phyloP scores from a whole-genome alignment of 1,140 invertebrate genomes.

The Bradynema listronoti region DNA sequence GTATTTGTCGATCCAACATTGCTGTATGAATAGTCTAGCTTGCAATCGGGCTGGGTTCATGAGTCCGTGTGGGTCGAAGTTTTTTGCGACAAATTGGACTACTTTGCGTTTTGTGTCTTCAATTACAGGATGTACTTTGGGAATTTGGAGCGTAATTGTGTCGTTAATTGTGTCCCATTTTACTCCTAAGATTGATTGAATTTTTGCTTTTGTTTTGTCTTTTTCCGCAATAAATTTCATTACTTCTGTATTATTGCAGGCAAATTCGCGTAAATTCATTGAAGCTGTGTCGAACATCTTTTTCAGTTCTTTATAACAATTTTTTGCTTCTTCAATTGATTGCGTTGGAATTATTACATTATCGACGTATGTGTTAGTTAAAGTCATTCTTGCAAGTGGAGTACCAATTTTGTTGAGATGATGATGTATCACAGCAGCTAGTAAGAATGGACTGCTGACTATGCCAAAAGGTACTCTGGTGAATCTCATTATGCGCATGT shows the following conservation, averaged over 20 bases:
- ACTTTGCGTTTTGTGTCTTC: no score
- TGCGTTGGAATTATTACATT: conserved; percentile 18
- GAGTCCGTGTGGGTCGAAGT: no score
- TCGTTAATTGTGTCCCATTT: no score
- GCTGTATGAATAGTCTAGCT: no score
- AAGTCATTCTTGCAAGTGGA: background rate
- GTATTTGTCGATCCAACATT: no score
- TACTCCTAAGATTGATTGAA: no score
- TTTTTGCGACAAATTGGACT: no score
- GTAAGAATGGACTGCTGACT: conserved; percentile 18
- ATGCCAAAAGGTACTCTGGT: conserved; percentile 29
- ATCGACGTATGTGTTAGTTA: conserved; percentile 32
- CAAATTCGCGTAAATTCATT: conserved; percentile 39
- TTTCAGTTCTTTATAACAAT: conserved; percentile 1
- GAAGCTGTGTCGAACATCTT: conserved; percentile 15
- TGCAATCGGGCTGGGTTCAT: no score
- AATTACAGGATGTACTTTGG: no score
- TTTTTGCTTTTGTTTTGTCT: no score
- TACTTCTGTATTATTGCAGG: conserved; percentile 14
- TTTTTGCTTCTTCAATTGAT: conserved; percentile 8
- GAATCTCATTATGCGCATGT: conserved; percentile 21
- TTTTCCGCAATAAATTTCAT: background rate
- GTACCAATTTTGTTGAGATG: conserved; percentile 10
- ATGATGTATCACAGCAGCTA: conserved; percentile 20
- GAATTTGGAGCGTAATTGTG: no score